Base-by-base conservation (phyloP, 2,113 vertebrate species). In the Chascanopsetta lugubris region DNA sequence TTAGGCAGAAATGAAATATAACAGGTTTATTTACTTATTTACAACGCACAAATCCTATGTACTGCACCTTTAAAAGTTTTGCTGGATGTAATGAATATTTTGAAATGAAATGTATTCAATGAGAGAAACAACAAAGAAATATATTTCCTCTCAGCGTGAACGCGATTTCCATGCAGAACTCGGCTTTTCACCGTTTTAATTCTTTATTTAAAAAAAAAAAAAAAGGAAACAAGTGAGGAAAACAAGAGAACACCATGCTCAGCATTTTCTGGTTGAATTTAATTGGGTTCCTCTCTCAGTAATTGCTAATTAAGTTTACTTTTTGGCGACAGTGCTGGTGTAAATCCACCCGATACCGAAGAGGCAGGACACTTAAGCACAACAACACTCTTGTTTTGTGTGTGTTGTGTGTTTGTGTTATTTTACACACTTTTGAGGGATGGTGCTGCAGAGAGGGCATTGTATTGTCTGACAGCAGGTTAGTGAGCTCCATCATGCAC, bases 401-500 rank as follows among this genome's bases (percentile, higher is more conserved):
- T 17, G 1, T 13, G 38, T 42, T n/a, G 38, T 38, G 15, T 50
- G 8, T 6, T 27, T 20, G 8, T 29, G 32, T 8, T 59, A 59
- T 18, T 7, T 38, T 50, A 27, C 2, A 18, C 11, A 15, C 51
- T 0, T 64, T 38, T 48, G 50, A 22, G 53, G 32, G 59, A 12
- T 42, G 29, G 49, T 56, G 58, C 49, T 32, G 40, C 24, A 48
- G n/a, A 51, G 49, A 59, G 55, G 24, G 27, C n/a, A n/a, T n/a
- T n/a, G n/a, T n/a, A 25, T 55, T 29, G 54, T 75, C 54, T 65
- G 73, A 69, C 77, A 75, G 78, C 61, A 71, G 72, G 79, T 79
- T 72, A 73, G 77, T 76, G 67, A 25, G 77, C 68, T 65, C 49
- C 65, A 53, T 79, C 67, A 85, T 81, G 74, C 82, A 34, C 53